These are phyloP conservation scores for Argentina silus DNA, from an alignment of 2,797 vertebrate genomes.

Conservation along the genomic window DNA sequence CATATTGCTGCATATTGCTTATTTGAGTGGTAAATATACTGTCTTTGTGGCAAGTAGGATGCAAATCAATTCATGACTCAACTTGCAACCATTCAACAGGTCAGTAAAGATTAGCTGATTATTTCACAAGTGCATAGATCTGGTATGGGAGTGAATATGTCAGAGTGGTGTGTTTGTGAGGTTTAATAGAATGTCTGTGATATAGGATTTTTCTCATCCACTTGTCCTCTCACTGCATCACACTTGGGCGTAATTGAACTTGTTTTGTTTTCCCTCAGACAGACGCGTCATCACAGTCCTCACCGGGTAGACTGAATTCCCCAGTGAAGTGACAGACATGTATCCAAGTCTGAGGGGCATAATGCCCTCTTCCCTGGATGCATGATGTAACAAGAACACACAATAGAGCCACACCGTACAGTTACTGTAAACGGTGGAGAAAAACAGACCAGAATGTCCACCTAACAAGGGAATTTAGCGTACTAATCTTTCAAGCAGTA, in stretches of 20 bases:
- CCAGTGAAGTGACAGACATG: constrained; percentile 54
- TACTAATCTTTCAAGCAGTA: constrained; percentile 2
- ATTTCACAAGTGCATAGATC: no score
- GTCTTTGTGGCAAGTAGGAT: neutral
- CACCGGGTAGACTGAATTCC: constrained; percentile 47
- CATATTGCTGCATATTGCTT: constrained; percentile 5
- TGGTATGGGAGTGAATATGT: neutral
- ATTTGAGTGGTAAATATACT: constrained; percentile 13
- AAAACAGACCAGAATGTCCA: constrained; percentile 13
- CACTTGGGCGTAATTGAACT: constrained; percentile 34
- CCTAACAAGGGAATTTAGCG: constrained; percentile 2
- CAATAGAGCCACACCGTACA: constrained; percentile 18
- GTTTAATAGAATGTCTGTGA: neutral
- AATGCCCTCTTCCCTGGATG: constrained; percentile 1
- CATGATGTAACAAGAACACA: constrained; percentile 60
- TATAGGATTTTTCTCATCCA: neutral
- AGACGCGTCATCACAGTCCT: constrained; percentile 37
- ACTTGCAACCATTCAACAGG: constrained; percentile 21
- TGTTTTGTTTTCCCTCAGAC: constrained; percentile 49
- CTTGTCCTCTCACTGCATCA: neutral
- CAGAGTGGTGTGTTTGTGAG: neutral
- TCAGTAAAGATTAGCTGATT: neutral
- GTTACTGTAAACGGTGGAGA: constrained; percentile 3
- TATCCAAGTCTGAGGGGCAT: constrained; percentile 32
- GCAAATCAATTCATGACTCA: constrained; percentile 24